These are phyloP conservation scores for Podiceps cristatus DNA, from an alignment of 2,113 vertebrate species.

Conservation along the genomic window DNA sequence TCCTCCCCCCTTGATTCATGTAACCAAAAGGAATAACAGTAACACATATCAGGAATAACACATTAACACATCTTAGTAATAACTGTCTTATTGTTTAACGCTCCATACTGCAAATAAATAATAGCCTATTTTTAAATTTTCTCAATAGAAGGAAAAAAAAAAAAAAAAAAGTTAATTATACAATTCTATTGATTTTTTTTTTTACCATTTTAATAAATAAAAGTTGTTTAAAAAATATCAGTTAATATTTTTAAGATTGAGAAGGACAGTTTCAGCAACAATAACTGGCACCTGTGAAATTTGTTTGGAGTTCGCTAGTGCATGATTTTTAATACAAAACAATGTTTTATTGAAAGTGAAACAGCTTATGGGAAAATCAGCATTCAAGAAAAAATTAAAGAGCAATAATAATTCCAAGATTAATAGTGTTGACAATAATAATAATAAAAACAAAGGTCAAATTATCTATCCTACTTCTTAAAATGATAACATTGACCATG, in stretches of 20 bases:
- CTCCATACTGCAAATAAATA: not conserved
- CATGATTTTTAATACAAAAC: not conserved
- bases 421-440: too few relatives aligned
- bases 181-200: too few relatives aligned
- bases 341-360: not conserved
- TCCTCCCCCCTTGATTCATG: not conserved
- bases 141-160: not conserved
- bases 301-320: not conserved
- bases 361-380: not conserved
- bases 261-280: not conserved
- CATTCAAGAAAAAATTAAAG: not conserved
- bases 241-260: not conserved
- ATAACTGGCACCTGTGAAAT: not conserved
- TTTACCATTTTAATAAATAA: not conserved
- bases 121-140: not conserved
- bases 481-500: not conserved
- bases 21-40: not conserved
- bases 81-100: not conserved
- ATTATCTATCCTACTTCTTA: not conserved
- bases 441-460: not conserved
- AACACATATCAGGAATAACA: not conserved
- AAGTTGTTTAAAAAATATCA: not conserved
- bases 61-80: not conserved
- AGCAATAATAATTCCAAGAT: not conserved
- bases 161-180: not conserved